Percentiles rank a stretch among this genome's conserved stretches.
Evolutionary conservation across 2,888 invertebrate genomes (phyloP).

Genomic region (Notodonta dromedarius): DNA sequence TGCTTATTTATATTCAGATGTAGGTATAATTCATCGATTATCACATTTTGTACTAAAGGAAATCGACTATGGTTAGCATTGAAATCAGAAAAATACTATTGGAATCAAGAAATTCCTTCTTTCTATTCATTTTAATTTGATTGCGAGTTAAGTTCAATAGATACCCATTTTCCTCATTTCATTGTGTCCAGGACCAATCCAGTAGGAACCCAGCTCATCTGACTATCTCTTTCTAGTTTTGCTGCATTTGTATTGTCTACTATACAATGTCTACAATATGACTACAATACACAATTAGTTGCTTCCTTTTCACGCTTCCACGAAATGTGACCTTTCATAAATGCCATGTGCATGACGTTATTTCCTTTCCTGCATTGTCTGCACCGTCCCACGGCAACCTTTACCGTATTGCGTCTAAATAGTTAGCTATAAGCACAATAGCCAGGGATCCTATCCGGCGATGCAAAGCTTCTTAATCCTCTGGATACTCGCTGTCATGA

Average conservation of each 20-base stretch:
- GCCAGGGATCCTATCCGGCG: slow-evolving; percentile 17
- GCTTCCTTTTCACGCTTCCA: neutral
- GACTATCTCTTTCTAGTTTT: no score
- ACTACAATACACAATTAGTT: neutral
- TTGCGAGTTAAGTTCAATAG: no score
- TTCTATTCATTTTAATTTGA: no score
- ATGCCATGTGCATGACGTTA: neutral
- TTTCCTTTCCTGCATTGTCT: slow-evolving; percentile 2
- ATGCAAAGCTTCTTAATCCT: slow-evolving; percentile 45
- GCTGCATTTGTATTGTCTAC: neutral
- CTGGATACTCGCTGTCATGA: slow-evolving; percentile 44
- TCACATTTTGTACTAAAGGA: no score
- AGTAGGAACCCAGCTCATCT: no score
- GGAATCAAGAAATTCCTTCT: no score
- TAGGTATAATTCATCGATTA: no score
- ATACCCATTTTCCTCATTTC: no score
- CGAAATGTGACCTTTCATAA: slow-evolving; percentile 3
- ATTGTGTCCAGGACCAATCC: no score
- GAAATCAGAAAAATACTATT: no score
- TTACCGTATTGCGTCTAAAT: neutral
- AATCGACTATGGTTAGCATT: no score
- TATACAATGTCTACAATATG: no score
- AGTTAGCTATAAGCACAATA: neutral
- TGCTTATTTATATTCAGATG: neutral
- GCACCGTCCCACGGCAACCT: neutral